Percentiles rank a stretch among this genome's conserved stretches.
These are phyloP conservation scores for Caenorhabditis imperialis DNA, from an alignment of 2,888 invertebrate species.

Conservation along the genomic window DNA sequence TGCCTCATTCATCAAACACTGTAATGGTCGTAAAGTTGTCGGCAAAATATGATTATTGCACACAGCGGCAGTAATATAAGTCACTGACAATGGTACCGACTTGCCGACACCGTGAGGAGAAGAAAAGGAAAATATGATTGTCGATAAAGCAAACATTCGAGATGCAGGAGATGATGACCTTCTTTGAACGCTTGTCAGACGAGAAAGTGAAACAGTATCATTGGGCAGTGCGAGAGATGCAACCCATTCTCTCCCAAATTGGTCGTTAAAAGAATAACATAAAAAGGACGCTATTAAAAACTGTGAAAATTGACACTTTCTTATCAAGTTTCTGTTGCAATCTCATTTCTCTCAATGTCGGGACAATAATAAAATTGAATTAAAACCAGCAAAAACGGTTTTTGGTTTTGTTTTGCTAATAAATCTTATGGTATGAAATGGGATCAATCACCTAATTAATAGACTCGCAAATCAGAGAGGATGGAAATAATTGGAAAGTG, in stretches of 20 bases:
- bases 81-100: constrained; percentile 46
- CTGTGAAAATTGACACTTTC: constrained; percentile 56
- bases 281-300: constrained; percentile 46
- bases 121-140: constrained; percentile 33
- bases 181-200: constrained; percentile 47
- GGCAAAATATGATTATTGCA: constrained; percentile 51
- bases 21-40: constrained; percentile 41
- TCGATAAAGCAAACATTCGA: constrained; percentile 40
- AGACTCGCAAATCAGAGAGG: constrained; percentile 52
- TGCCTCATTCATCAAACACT: constrained; percentile 41
- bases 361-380: too few species aligned
- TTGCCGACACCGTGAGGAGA: constrained; percentile 30
- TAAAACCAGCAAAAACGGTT: too few species aligned
- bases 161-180: constrained; percentile 32
- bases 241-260: too few species aligned
- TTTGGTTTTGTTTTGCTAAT: constrained; percentile 35
- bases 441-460: constrained; percentile 49
- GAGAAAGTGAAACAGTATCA: constrained; percentile 37
- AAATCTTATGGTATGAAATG: constrained; percentile 35
- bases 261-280: too few species aligned
- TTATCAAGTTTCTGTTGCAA: constrained; percentile 36
- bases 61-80: constrained; percentile 41
- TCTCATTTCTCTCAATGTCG: too few species aligned
- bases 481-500: constrained; percentile 26
- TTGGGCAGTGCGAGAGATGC: constrained; percentile 2